Base-by-base conservation (phyloP, 92 coral and sea anemone species). In the Zoanthus solanderi region DNA sequence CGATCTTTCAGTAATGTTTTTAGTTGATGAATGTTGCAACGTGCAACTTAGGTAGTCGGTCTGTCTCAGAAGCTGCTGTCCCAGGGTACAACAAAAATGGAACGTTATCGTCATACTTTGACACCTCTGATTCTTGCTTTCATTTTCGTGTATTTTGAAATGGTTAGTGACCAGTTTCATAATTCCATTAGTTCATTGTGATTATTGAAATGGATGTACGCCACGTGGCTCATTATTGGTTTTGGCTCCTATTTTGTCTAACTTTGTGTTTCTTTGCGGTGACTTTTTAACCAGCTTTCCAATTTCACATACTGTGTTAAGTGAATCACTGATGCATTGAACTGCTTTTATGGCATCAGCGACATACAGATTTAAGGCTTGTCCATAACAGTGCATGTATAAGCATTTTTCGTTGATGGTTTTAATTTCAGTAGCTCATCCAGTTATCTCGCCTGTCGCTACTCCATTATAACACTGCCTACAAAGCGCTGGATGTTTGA, bases 381-480 rank as follows among this genome's bases (percentile, higher is more conserved):
- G 23, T 23, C 23, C 23, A 23, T 23, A 23, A 23, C 23, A 23
- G 23, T 23, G 23, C 23, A 23, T 23, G 23, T 23, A 23, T 23
- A 23, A 23, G 46, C 90, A 81, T 58, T 92, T 92, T 66, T 76
- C 78, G n/a, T 85, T 92, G 37, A 89, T 23, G 17, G 90, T 17
- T 75, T 92, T 85, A 9, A 92, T 86, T 65, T 89, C 88, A 31
- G 67, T 81, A 9, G 92, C 69, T 17, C 28, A 17, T 5, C 65
- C 83, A 48, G 83, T 34, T 53, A 32, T 53, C 44, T 48, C 47
- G 6, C 10, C 32, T 65, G 10, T 65, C 3, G 32, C 71, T 4
- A 32, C 71, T 17, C 37, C 32, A 28, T 65, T 32, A 65, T 65
- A 65, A 32, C 71, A 65, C 30, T 65, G 71, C 7, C 71, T 32